These are phyloP conservation scores for Cryptocephalus primarius DNA, from an alignment of 2,888 invertebrate genomes.

Conservation along the genomic window DNA sequence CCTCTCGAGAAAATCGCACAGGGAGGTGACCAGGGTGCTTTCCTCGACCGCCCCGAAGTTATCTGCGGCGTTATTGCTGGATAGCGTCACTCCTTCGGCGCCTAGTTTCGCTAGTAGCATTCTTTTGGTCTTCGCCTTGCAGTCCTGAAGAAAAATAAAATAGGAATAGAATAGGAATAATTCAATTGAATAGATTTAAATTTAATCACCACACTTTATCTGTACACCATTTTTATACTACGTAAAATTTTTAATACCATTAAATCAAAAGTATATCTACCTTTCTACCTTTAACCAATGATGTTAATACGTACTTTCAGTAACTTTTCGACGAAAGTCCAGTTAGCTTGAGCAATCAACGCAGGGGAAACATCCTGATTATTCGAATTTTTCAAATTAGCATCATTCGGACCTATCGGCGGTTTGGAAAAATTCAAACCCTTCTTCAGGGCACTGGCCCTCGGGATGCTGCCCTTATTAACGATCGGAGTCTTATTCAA, in stretches of 20 bases:
- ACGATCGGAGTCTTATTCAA: constrained; percentile 62
- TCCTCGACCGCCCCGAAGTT: constrained; percentile 75
- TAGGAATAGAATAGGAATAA: neutral
- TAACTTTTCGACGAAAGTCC: constrained; percentile 95
- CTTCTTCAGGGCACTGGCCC: constrained; percentile 32
- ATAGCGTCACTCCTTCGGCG: constrained; percentile 84
- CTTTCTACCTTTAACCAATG: too few relatives aligned
- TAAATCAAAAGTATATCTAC: too few relatives aligned
- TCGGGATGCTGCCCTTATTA: constrained; percentile 36
- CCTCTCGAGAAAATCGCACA: constrained; percentile 93
- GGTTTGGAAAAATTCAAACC: constrained; percentile 22
- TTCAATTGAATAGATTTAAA: neutral
- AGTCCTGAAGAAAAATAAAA: constrained; percentile 48
- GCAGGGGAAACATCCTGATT: constrained; percentile 63
- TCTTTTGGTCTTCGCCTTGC: constrained; percentile 90
- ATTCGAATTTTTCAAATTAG: constrained; percentile 15
- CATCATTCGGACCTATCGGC: constrained; percentile 16
- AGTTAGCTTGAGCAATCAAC: constrained; percentile 90
- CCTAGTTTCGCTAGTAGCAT: constrained; percentile 99
- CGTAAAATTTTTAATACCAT: too few relatives aligned
- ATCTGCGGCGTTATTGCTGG: constrained; percentile 74
- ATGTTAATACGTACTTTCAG: constrained; percentile 63
- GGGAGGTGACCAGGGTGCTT: constrained; percentile 93
- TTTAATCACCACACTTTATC: too few relatives aligned
- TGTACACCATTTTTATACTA: too few relatives aligned